Percentiles rank a stretch among this genome's conserved stretches.
Conservation (phyloP, 2,888 invertebrate species). For the Ethmia dodecea region DNA sequence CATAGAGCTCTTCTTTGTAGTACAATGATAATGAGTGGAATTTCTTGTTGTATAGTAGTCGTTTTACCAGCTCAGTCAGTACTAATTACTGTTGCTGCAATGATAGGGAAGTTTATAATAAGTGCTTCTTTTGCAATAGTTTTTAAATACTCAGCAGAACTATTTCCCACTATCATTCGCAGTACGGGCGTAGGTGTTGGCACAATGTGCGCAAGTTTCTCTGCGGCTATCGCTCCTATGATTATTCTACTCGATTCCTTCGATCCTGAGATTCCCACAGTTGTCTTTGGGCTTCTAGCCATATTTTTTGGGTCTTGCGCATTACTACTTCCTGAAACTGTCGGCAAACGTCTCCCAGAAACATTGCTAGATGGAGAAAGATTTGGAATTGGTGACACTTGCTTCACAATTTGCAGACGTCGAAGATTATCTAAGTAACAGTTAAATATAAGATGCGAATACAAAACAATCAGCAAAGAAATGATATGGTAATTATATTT, state of each 20-base stretch:
- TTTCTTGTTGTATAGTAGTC: slow-evolving; percentile 86
- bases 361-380: slow-evolving; percentile 89
- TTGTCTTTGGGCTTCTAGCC: slow-evolving; percentile 86
- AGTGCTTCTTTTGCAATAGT: slow-evolving; percentile 91
- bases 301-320: slow-evolving; percentile 84
- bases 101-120: slow-evolving; percentile 89
- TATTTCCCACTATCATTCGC: slow-evolving; percentile 90
- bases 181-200: slow-evolving; percentile 91
- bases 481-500: no score
- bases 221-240: slow-evolving; percentile 88
- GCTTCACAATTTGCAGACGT: slow-evolving; percentile 82
- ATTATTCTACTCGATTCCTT: slow-evolving; percentile 87
- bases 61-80: slow-evolving; percentile 81
- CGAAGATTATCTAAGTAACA: slow-evolving; percentile 58
- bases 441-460: no score
- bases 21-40: slow-evolving; percentile 87
- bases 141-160: slow-evolving; percentile 91
- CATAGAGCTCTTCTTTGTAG: slow-evolving; percentile 85
- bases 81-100: slow-evolving; percentile 79
- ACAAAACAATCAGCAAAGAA: no score
- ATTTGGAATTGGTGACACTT: slow-evolving; percentile 89
- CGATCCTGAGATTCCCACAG: slow-evolving; percentile 86
- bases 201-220: slow-evolving; percentile 90
- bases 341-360: slow-evolving; percentile 89
- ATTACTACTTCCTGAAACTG: slow-evolving; percentile 87